Base-by-base conservation (phyloP, 2,113 vertebrate species). In the Silurus glanis region DNA sequence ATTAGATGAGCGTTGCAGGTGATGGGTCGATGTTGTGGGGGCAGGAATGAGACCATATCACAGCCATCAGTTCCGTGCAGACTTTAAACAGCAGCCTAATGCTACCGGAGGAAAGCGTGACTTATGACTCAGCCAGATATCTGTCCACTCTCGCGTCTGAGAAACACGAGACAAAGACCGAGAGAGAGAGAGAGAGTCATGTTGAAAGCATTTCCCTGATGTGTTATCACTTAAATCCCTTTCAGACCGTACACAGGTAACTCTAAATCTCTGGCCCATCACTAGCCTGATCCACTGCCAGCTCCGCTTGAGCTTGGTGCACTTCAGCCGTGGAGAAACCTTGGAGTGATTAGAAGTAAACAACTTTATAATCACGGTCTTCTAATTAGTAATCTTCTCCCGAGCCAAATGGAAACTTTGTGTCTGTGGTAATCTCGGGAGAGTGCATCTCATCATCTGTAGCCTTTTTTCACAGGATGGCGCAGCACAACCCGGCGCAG, bases 201-300 rank as follows among this genome's bases (percentile, higher is more conserved):
- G 25, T n/a, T 82, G 85, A 86, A 92, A 88, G 78, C 87, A 86
- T 89, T 85, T 78, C 61, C 91, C 89, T 90, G 85, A 91, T 84
- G 86, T 88, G 67, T 83, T 89, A 80, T 91, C 88, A 64, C 69
- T 85, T 84, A 75, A 85, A 85, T 80, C 80, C 61, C 21, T 71
- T 84, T 87, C 87, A 85, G 78, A 67, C 83, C 45, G 56, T 72
- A 80, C 78, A 66, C 66, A 87, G 88, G 86, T 89, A 87, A 78
- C 78, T 12, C 85, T 85, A 56, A 75, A 86, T 86, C 85, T 84
- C 79, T 23, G 84, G 84, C 12, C 49, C 85, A 87, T 87, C 88
- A 25, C 82, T 47, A 64, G 53, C 45, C 85, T 58, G 80, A 64
- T 12, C 1, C 28, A 9, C 14, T 23, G 78, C 79, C 85, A 67